These are phyloP conservation scores for Athrips mouffetella DNA, from an alignment of 2,888 invertebrate genomes.

Conservation along the genomic window DNA sequence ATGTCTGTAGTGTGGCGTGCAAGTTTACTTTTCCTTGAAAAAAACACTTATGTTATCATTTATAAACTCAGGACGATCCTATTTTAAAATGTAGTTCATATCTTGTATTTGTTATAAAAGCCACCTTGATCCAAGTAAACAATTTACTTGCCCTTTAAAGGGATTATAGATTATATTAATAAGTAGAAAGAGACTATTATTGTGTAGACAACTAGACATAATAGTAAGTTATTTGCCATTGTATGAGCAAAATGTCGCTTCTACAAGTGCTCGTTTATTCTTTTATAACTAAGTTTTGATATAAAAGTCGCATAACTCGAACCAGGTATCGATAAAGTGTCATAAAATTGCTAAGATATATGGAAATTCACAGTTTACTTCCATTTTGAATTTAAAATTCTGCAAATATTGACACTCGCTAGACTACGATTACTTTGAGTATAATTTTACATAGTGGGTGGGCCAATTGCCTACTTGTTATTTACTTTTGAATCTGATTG, in stretches of 20 bases:
- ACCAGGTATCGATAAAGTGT: not conserved
- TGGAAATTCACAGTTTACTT: too few relatives aligned
- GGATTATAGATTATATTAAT: not conserved
- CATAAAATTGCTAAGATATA: not conserved
- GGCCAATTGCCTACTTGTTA: not conserved
- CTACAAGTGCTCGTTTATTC: not conserved
- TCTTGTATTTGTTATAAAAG: constrained; percentile 3
- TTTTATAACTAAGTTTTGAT: not conserved
- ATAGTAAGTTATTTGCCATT: not conserved
- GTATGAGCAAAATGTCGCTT: not conserved
- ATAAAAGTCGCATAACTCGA: not conserved
- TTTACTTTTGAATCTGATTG: too few relatives aligned
- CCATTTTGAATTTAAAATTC: not conserved
- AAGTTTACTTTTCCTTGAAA: too few relatives aligned
- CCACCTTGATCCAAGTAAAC: not conserved
- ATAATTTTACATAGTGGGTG: not conserved
- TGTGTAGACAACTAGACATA: not conserved
- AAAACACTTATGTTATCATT: too few relatives aligned
- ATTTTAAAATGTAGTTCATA: too few relatives aligned
- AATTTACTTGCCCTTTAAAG: not conserved
- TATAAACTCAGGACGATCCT: too few relatives aligned
- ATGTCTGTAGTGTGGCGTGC: too few relatives aligned
- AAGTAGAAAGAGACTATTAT: too few relatives aligned
- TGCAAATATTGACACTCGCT: too few relatives aligned
- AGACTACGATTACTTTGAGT: too few relatives aligned